phyloP scores from a whole-genome alignment of 2,888 invertebrate species.

The Eucera pruinosa region DNA sequence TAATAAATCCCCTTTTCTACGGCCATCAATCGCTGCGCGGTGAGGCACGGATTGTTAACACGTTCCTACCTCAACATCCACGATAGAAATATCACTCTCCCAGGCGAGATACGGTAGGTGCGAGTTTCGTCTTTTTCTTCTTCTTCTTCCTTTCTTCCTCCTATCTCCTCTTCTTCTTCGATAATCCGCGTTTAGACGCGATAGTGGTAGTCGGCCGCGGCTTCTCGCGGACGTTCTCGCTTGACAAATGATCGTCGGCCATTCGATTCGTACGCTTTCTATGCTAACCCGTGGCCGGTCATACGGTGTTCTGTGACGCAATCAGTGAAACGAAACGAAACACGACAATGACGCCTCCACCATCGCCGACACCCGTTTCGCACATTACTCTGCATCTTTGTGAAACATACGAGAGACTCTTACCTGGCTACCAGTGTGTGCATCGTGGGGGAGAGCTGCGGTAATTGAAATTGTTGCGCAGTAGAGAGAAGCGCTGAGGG shows the following conservation, averaged over 20 bases:
- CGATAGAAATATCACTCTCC: conserved; percentile 79
- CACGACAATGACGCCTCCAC: conserved; percentile 71
- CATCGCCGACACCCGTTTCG: conserved; percentile 57
- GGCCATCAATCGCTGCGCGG: conserved; percentile 76
- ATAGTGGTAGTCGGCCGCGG: conserved; percentile 44
- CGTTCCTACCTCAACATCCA: conserved; percentile 66
- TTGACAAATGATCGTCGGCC: conserved; percentile 75
- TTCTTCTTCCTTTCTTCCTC: conserved; percentile 14
- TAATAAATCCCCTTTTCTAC: conserved; percentile 79
- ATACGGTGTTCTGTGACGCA: conserved; percentile 59
- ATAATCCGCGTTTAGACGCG: conserved; percentile 66
- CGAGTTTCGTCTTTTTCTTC: conserved; percentile 44
- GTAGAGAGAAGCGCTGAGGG: no score
- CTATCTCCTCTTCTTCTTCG: conserved; percentile 21
- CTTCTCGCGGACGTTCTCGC: conserved; percentile 60
- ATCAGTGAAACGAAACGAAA: conserved; percentile 68
- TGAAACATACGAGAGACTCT: conserved; percentile 36
- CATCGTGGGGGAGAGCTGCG: conserved; percentile 39
- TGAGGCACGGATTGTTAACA: conserved; percentile 76
- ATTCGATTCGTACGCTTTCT: conserved; percentile 76
- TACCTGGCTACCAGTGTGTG: not conserved
- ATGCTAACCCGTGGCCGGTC: conserved; percentile 47
- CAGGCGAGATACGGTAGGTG: conserved; percentile 68
- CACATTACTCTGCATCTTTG: conserved; percentile 29
- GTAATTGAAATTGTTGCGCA: no score